Base-by-base conservation (phyloP, 2,797 vertebrate species). In the Argyrosomus regius region DNA sequence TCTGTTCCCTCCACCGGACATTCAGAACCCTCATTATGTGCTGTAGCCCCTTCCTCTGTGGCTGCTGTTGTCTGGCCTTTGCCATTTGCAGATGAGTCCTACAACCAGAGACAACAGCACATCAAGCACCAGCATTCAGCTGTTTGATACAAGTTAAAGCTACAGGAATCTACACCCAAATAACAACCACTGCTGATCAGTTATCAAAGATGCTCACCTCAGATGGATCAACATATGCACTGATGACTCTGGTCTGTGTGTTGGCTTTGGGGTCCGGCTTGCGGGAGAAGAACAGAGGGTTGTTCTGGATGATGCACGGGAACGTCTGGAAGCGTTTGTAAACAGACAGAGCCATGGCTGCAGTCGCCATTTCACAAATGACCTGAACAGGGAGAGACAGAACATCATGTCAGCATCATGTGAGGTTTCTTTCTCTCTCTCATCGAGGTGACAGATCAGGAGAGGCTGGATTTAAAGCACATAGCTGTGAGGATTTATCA, bases 261-360 rank as follows among this genome's bases (percentile, higher is more conserved):
- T 0, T 72, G 43, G 24, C 14, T 82, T 86, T 94, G 45, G 89
- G 87, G 71, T 94, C 92, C 0, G 92, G 59, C 65, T 91, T 92
- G 43, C 91, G 91, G 35, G 88, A 88, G 86, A 95, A 95, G 50
- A 82, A 74, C 39, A 95, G 78, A 0, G 90, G 89, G 56, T 91
- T 92, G 79, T 85, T 93, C n/a, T 95, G 90, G 76, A 94, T 85
- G 75, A 92, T 91, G 77, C 91, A 94, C 0, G 94, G 94, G 26
- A 89, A 94, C 24, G 31, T 90, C 56, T 88, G 84, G 80, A 94
- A 94, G 71, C 91, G 93, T 43, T 91, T 92, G 78, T 81, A 85
- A 7, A 94, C 91, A 0, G 85, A 87, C 45, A 90, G 61, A 0
- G 93, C 92, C 84, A 91, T 82, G 46, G 84, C 79, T 10, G 73